These are phyloP conservation scores for Phaethon lepturus DNA, from an alignment of 2,113 vertebrate species.

Conservation along the genomic window DNA sequence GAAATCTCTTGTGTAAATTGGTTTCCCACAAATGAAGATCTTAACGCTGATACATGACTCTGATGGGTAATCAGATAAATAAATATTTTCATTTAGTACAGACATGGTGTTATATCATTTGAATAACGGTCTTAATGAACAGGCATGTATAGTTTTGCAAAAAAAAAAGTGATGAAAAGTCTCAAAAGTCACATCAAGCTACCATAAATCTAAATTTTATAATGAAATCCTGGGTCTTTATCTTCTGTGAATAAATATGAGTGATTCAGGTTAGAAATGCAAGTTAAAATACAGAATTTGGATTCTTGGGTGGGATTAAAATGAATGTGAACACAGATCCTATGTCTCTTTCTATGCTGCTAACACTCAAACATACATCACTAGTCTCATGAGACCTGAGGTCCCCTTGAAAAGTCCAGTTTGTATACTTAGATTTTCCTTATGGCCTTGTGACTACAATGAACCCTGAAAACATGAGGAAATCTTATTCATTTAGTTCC, in stretches of 20 bases:
- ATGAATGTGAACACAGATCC: not conserved
- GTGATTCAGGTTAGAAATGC: not conserved
- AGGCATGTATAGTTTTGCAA: not conserved
- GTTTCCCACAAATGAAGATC: not conserved
- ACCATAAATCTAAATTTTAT: not conserved
- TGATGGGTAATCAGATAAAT: not conserved
- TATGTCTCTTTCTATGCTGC: not conserved
- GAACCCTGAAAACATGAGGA: not conserved
- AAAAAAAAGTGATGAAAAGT: not conserved
- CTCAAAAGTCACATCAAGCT: not conserved
- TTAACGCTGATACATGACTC: not conserved
- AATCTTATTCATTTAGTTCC: not conserved
- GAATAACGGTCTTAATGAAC: not conserved
- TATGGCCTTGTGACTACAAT: not conserved
- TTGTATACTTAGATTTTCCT: not conserved
- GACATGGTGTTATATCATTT: not conserved
- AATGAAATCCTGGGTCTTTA: not conserved
- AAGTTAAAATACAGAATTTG: not conserved
- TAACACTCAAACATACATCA: not conserved
- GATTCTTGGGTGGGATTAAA: not conserved
- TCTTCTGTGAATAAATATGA: not conserved
- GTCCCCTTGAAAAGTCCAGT: not conserved
- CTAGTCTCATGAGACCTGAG: not conserved
- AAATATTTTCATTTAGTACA: not conserved
- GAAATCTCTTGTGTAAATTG: not conserved